A percentile compares a stretch with the other conserved stretches of the same genome.
Evolutionary conservation across 2,888 invertebrate species (phyloP).

Genomic region (Molanna angustata): DNA sequence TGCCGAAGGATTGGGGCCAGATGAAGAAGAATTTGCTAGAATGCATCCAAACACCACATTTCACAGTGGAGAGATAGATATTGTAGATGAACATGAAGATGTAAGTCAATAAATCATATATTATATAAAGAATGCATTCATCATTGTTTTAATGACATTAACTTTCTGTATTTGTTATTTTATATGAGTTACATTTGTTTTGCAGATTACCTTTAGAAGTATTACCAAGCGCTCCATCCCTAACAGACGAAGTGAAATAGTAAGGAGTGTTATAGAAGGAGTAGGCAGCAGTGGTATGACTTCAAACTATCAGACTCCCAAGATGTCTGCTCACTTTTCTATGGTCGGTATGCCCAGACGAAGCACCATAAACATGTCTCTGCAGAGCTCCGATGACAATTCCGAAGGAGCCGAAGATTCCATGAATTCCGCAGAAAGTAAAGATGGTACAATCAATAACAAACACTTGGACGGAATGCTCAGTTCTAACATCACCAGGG

Average conservation of each 20-base stretch:
- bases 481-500: constrained; percentile 36
- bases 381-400: constrained; percentile 36
- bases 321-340: constrained; percentile 24
- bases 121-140: not conserved
- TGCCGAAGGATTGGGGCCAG: constrained; percentile 7
- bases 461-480: constrained; percentile 37
- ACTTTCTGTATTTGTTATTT: not conserved
- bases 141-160: not conserved
- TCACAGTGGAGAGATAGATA: constrained; percentile 39
- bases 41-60: constrained; percentile 54
- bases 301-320: constrained; percentile 1
- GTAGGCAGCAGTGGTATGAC: constrained; percentile 24
- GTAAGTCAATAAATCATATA: no score
- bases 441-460: constrained; percentile 45
- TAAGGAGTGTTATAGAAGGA: constrained; percentile 30
- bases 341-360: constrained; percentile 22
- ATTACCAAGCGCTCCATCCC: constrained; percentile 11
- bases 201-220: constrained; percentile 26
- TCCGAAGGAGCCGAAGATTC: constrained; percentile 36
- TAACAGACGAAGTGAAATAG: constrained; percentile 19
- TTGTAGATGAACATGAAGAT: constrained; percentile 34
- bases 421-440: constrained; percentile 41
- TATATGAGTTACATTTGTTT: not conserved
- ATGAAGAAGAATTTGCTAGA: constrained; percentile 45
- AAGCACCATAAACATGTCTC: constrained; percentile 12